Conservation (phyloP, 1,140 invertebrate genomes). For the Macrobrachium nipponense region DNA sequence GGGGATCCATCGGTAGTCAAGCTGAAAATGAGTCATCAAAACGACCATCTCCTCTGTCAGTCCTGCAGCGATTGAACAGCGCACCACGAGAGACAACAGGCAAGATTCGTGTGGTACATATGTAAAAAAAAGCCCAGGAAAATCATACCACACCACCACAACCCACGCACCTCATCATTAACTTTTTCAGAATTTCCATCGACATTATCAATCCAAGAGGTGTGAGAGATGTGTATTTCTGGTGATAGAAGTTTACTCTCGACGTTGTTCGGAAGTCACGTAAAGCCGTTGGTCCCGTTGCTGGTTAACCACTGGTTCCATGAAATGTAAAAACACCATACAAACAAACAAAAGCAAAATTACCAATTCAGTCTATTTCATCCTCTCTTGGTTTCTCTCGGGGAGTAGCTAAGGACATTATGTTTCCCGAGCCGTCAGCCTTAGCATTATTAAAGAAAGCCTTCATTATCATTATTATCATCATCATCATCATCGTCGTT, state of each 20-base stretch:
- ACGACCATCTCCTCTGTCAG: not conserved
- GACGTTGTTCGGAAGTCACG: no score
- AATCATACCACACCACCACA: no score
- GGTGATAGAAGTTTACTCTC: no score
- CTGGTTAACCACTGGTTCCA: no score
- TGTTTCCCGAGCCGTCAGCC: not conserved
- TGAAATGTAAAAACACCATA: no score
- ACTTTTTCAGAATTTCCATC: not conserved
- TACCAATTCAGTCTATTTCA: not conserved
- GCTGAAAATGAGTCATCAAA: no score
- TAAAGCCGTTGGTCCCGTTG: no score
- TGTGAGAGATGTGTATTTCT: no score
- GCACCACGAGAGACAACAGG: no score
- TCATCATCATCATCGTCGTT: not conserved
- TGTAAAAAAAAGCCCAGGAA: no score
- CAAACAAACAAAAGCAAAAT: no score
- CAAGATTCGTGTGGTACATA: not conserved
- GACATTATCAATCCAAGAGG: not conserved
- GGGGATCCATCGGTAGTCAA: no score
- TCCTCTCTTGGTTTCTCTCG: not conserved
- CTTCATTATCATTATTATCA: not conserved
- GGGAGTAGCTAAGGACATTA: not conserved
- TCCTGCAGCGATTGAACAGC: not conserved
- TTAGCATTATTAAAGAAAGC: not conserved
- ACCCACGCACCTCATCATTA: not conserved